phyloP scores from a whole-genome alignment of 2,113 vertebrate species.

The Lasiurus borealis region DNA sequence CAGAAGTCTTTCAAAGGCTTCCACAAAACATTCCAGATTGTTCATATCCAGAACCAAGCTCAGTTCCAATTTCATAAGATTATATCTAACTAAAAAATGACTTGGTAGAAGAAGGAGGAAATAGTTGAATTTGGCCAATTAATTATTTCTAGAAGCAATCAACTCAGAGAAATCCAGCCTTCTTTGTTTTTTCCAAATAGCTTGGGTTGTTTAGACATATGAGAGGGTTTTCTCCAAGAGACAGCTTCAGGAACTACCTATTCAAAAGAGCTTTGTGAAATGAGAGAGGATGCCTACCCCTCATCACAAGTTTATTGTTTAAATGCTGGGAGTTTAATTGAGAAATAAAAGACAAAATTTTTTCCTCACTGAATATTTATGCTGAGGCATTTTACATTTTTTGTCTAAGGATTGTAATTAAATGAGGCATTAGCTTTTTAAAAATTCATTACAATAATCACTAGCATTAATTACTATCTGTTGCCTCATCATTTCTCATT shows the following conservation, averaged over 20 bases:
- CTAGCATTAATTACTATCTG: neutral
- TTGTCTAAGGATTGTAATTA: constrained; percentile 37
- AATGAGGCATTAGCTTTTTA: constrained; percentile 47
- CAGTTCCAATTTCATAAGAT: constrained; percentile 9
- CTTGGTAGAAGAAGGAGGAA: constrained; percentile 10
- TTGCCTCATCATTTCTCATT: neutral
- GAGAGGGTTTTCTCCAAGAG: neutral
- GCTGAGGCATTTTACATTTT: constrained; percentile 25
- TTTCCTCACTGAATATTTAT: constrained; percentile 21
- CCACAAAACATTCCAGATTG: neutral
- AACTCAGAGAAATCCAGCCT: constrained; percentile 9
- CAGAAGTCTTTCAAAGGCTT: constrained; percentile 53
- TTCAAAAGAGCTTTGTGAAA: neutral
- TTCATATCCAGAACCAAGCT: constrained; percentile 7
- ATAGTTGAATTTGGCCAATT: constrained; percentile 32
- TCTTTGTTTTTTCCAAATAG: constrained; percentile 57
- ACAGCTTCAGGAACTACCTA: neutral
- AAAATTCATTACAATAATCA: constrained; percentile 44
- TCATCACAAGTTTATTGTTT: neutral
- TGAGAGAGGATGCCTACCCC: neutral
- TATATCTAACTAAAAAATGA: neutral
- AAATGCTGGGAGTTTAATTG: neutral
- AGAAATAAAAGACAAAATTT: constrained; percentile 53
- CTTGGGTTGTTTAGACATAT: neutral
- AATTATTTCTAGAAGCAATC: constrained; percentile 62